Percentiles rank a stretch among this genome's conserved stretches.
phyloP scores from a whole-genome alignment of 1,140 invertebrate genomes.

The Meteorus sp. region DNA sequence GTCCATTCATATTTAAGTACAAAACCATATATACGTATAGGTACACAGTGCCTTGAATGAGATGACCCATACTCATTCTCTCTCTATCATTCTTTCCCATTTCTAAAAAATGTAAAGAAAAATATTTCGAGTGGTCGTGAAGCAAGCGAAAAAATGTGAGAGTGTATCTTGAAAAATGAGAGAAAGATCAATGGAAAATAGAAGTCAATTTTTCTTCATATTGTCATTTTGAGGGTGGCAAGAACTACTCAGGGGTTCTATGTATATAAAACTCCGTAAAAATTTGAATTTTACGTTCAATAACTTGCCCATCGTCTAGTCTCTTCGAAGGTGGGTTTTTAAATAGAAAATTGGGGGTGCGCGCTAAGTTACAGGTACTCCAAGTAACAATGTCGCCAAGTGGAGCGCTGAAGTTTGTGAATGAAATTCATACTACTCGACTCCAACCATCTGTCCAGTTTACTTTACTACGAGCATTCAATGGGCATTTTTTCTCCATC shows the following conservation, averaged over 20 bases:
- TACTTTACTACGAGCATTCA: conserved; percentile 2
- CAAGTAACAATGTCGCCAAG: background rate
- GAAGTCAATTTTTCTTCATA: conserved; percentile 5
- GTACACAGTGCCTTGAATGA: background rate
- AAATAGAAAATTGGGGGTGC: no score
- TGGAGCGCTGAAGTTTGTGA: background rate
- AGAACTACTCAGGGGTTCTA: no score
- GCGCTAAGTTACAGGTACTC: conserved; percentile 6
- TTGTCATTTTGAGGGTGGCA: background rate
- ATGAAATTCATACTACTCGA: background rate
- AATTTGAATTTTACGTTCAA: conserved; percentile 4
- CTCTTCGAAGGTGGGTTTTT: background rate
- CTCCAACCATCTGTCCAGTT: background rate
- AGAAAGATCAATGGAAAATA: background rate
- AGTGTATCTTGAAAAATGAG: background rate
- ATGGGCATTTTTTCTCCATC: conserved; percentile 5
- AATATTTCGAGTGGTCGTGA: background rate
- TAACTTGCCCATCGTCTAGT: background rate
- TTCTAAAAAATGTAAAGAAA: background rate
- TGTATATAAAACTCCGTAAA: no score
- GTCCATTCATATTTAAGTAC: no score
- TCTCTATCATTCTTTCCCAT: background rate
- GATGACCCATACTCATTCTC: background rate
- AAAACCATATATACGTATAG: background rate
- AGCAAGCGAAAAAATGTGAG: no score